A percentile compares a stretch with the other conserved stretches of the same genome.
Conservation (phyloP, 2,797 vertebrate species). For the Atherinosoma microstoma region DNA sequence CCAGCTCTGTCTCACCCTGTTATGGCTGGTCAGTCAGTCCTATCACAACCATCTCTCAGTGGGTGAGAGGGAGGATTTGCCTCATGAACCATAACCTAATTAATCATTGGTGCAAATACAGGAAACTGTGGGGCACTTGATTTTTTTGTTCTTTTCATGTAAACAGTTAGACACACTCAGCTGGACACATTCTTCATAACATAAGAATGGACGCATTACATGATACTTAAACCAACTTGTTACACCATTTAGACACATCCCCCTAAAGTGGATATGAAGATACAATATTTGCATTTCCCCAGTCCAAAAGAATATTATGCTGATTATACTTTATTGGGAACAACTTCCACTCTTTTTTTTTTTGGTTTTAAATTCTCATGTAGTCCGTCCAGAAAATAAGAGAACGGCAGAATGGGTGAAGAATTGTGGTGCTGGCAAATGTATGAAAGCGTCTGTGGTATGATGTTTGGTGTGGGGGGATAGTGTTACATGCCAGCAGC, state of each 20-base stretch:
- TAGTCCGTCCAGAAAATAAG: constrained; percentile 34
- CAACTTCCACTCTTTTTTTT: constrained; percentile 14
- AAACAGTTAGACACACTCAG: constrained; percentile 30
- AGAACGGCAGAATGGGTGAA: constrained; percentile 27
- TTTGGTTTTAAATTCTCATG: constrained; percentile 29
- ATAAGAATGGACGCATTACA: constrained; percentile 14
- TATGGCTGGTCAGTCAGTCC: constrained; percentile 41
- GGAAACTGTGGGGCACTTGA: constrained; percentile 33
- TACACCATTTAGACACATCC: constrained; percentile 7
- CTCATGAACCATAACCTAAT: constrained; percentile 65
- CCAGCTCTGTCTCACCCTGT: constrained; percentile 55
- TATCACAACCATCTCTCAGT: constrained; percentile 39
- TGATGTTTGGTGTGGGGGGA: constrained; percentile 69
- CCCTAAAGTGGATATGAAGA: not conserved
- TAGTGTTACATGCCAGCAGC: constrained; percentile 74
- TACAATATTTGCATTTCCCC: not conserved
- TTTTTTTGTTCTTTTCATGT: constrained; percentile 5
- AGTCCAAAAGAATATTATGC: not conserved
- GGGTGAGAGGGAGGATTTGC: constrained; percentile 48
- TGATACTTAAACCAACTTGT: constrained; percentile 2
- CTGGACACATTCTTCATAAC: constrained; percentile 20
- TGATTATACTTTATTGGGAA: constrained; percentile 11
- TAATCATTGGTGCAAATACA: constrained; percentile 60
- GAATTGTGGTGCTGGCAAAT: constrained; percentile 56
- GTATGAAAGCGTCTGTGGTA: constrained; percentile 59